A percentile compares a stretch with the other conserved stretches of the same genome.
These are phyloP conservation scores for Gephyroberyx darwinii DNA, from an alignment of 2,797 vertebrate genomes.

Conservation along the genomic window DNA sequence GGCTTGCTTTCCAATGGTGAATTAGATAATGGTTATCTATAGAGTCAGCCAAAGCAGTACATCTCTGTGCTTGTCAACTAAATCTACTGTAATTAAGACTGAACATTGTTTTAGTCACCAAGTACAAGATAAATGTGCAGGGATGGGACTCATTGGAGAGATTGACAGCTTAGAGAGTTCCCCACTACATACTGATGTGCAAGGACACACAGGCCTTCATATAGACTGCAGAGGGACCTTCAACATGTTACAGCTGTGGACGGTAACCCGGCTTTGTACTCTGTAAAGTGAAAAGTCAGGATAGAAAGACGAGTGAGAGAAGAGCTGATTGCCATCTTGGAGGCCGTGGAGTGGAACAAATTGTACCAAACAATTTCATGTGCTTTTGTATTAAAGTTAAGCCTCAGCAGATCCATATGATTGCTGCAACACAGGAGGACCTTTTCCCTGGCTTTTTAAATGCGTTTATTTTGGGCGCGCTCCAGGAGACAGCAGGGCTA, in stretches of 20 bases:
- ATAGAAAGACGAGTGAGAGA: background rate
- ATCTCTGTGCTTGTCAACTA: background rate
- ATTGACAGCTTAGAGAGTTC: no score
- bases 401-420: constrained; percentile 49
- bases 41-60: background rate
- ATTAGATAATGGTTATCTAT: background rate
- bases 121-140: no score
- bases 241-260: no score
- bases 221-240: no score
- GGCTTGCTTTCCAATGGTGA: background rate
- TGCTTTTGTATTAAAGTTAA: constrained; percentile 62
- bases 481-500: constrained; percentile 79
- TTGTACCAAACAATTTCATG: constrained; percentile 60
- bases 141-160: no score
- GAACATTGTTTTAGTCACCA: background rate
- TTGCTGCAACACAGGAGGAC: constrained; percentile 65
- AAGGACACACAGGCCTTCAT: no score
- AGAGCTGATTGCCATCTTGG: constrained; percentile 22
- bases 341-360: constrained; percentile 53
- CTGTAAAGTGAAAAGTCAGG: no score
- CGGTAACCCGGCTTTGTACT: no score
- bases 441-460: constrained; percentile 62
- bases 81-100: background rate
- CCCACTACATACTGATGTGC: no score
- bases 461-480: constrained; percentile 75